Evolutionary conservation across 2,113 vertebrate genomes (phyloP).

Genomic region (Leptodactylus fuscus): DNA sequence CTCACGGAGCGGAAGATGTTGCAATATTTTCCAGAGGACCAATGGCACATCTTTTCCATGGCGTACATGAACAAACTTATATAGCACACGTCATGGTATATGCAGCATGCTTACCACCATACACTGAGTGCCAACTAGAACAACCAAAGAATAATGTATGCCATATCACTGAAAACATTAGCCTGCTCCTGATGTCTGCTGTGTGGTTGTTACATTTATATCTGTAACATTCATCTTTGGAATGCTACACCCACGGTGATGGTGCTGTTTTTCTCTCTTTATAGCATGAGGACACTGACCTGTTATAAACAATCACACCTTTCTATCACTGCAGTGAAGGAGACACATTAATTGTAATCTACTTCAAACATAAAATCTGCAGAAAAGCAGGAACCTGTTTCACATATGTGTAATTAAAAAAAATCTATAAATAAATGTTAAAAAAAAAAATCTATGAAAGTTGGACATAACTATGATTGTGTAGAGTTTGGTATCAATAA

Average conservation of each 20-base stretch:
- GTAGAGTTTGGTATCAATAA: no score
- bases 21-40: constrained; percentile 85
- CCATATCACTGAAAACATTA: not conserved
- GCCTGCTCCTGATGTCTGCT: not conserved
- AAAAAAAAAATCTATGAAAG: no score
- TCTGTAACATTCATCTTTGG: not conserved
- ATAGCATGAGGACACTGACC: not conserved
- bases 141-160: not conserved
- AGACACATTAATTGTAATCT: no score
- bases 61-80: constrained; percentile 91
- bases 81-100: constrained; percentile 88
- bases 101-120: constrained; percentile 85
- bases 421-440: no score
- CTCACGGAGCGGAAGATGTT: not conserved
- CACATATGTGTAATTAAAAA: no score
- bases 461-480: no score
- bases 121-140: constrained; percentile 63
- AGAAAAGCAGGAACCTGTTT: no score
- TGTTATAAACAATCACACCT: no score
- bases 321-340: no score
- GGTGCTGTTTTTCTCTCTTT: not conserved
- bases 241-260: no score
- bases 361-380: no score
- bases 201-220: not conserved
- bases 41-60: constrained; percentile 88